phyloP scores from a whole-genome alignment of 37 sponge, comb jelly and placozoan genomes.

The Theonella swinhoei region DNA sequence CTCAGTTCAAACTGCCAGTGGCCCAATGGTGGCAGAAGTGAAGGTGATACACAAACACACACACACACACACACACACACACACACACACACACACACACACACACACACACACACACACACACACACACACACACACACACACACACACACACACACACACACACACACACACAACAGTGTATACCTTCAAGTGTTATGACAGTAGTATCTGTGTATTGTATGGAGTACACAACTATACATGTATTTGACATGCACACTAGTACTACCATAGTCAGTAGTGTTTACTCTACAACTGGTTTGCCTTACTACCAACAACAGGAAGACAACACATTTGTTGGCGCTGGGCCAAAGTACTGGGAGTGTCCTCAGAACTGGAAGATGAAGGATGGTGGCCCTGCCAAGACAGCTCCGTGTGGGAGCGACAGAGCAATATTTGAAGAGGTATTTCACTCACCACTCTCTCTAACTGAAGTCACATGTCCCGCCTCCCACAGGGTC shows the following conservation, averaged over 20 bases:
- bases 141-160: neutral
- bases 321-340: constrained; percentile 55
- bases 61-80: too few relatives aligned
- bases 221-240: too few relatives aligned
- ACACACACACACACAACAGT: too few relatives aligned
- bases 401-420: constrained; percentile 50
- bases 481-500: neutral
- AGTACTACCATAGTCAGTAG: too few relatives aligned
- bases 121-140: too few relatives aligned
- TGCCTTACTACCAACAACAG: neutral
- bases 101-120: too few relatives aligned
- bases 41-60: neutral
- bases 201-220: too few relatives aligned
- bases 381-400: constrained; percentile 16
- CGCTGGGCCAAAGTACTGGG: constrained; percentile 45
- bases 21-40: neutral
- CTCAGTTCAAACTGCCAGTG: neutral
- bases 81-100: too few relatives aligned
- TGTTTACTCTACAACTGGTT: neutral
- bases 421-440: constrained; percentile 51
- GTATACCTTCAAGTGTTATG: constrained; percentile 60
- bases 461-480: neutral
- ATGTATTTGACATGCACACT: too few relatives aligned
- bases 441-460: constrained; percentile 17
- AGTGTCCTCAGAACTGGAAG: constrained; percentile 64